These are phyloP conservation scores for Psettodes erumei DNA, from an alignment of 2,113 vertebrate species.

Conservation along the genomic window DNA sequence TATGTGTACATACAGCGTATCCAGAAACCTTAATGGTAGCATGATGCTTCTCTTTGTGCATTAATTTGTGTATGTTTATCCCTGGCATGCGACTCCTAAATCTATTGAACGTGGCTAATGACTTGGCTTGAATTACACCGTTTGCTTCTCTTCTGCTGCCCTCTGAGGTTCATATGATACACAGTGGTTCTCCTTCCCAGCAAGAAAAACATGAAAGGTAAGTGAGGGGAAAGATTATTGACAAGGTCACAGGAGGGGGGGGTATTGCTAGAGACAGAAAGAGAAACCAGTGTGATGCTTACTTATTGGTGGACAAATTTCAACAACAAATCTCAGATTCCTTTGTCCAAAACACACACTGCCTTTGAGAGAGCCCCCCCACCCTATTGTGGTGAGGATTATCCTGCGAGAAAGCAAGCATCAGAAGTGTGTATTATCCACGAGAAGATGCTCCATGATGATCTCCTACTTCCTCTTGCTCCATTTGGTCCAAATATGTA, in stretches of 20 bases:
- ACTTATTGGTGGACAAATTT: background rate
- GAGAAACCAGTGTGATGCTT: constrained; percentile 3
- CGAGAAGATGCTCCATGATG: constrained; percentile 30
- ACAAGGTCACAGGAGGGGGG: constrained; percentile 55
- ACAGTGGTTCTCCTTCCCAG: constrained; percentile 24
- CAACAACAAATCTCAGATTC: constrained; percentile 17
- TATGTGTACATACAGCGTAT: constrained; percentile 5
- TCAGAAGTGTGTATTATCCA: background rate
- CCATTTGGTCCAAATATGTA: constrained; percentile 51
- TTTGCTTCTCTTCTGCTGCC: constrained; percentile 36
- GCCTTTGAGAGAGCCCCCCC: constrained; percentile 16
- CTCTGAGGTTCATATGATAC: constrained; percentile 52
- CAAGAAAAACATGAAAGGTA: constrained; percentile 27
- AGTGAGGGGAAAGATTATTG: constrained; percentile 39
- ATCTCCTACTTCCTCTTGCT: constrained; percentile 33
- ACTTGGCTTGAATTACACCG: constrained; percentile 62
- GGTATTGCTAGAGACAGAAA: constrained; percentile 11
- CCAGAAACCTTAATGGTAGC: constrained; percentile 31
- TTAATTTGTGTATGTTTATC: constrained; percentile 26
- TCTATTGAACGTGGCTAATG: constrained; percentile 64
- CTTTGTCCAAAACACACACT: background rate
- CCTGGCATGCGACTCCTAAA: constrained; percentile 30
- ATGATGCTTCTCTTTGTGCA: constrained; percentile 16
- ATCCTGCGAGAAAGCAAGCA: constrained; percentile 32
- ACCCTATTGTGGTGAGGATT: constrained; percentile 7